A percentile compares a stretch with the other conserved stretches of the same genome.
These are phyloP conservation scores for Poecilia wingei DNA, from an alignment of 2,797 vertebrate species.

Conservation along the genomic window DNA sequence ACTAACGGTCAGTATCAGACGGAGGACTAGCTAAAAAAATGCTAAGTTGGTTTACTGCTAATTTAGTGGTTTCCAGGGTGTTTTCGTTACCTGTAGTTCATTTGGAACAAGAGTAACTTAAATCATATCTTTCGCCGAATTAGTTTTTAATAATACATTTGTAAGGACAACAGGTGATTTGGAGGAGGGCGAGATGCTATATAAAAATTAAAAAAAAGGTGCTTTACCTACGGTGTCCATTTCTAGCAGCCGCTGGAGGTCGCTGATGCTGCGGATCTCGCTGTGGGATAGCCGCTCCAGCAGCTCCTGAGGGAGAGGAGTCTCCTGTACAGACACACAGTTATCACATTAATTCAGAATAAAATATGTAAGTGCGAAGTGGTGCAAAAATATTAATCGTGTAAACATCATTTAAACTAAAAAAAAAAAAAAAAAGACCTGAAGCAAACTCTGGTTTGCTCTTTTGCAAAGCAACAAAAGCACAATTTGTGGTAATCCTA, in stretches of 20 bases:
- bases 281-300: conserved; percentile 92
- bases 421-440: background rate
- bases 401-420: background rate
- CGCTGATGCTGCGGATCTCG: conserved; percentile 95
- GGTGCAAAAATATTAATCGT: background rate
- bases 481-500: background rate
- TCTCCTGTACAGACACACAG: conserved; percentile 81
- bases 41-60: background rate
- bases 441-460: background rate
- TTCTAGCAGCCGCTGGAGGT: conserved; percentile 96
- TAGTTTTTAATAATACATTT: background rate
- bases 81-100: background rate
- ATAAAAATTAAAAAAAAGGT: conserved; percentile 22
- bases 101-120: background rate
- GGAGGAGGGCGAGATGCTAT: conserved; percentile 13
- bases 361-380: background rate
- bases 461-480: background rate
- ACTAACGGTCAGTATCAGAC: background rate
- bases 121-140: background rate
- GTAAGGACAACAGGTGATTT: background rate
- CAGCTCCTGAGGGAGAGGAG: conserved; percentile 90
- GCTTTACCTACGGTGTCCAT: conserved; percentile 98
- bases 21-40: background rate
- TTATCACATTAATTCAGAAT: background rate
- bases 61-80: background rate